phyloP scores from a whole-genome alignment of 2,113 vertebrate species.

The Amblyopsis rosae region DNA sequence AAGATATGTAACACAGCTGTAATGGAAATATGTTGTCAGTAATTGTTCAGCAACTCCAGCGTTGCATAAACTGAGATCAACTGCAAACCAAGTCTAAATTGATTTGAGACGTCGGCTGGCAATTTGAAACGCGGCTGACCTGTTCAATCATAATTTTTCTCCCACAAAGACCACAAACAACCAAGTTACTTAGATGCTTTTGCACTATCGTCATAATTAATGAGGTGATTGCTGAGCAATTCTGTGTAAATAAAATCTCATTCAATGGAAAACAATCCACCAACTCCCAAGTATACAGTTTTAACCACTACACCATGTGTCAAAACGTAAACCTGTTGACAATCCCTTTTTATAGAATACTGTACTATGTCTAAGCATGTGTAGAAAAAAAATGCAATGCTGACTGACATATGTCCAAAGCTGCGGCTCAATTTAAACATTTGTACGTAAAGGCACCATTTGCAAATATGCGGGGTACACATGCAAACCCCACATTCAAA shows the following conservation, averaged over 20 bases:
- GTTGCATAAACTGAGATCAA: constrained; percentile 27
- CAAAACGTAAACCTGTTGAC: too few species aligned
- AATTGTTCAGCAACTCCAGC: constrained; percentile 27
- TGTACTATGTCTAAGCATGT: too few species aligned
- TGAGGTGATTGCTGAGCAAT: constrained; percentile 18
- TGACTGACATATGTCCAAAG: background rate
- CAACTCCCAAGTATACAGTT: too few species aligned
- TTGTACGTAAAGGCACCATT: too few species aligned
- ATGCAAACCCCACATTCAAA: background rate
- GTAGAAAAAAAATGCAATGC: background rate
- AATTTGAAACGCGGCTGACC: constrained; percentile 8
- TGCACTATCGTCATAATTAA: constrained; percentile 12
- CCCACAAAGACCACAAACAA: too few species aligned
- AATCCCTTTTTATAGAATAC: too few species aligned
- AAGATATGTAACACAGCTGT: constrained; percentile 1
- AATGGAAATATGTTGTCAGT: constrained; percentile 62
- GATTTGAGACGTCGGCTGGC: background rate
- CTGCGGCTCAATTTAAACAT: too few species aligned
- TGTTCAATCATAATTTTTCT: background rate
- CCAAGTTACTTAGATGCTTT: background rate
- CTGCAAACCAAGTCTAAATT: background rate
- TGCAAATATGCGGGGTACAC: too few species aligned
- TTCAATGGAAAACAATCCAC: too few species aligned
- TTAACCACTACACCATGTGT: too few species aligned
- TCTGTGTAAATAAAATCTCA: background rate